Evolutionary conservation across 2,113 vertebrate genomes (phyloP), one percentile per base, ranked within the genome.

Genomic region (Seriola quinqueradiata): DNA sequence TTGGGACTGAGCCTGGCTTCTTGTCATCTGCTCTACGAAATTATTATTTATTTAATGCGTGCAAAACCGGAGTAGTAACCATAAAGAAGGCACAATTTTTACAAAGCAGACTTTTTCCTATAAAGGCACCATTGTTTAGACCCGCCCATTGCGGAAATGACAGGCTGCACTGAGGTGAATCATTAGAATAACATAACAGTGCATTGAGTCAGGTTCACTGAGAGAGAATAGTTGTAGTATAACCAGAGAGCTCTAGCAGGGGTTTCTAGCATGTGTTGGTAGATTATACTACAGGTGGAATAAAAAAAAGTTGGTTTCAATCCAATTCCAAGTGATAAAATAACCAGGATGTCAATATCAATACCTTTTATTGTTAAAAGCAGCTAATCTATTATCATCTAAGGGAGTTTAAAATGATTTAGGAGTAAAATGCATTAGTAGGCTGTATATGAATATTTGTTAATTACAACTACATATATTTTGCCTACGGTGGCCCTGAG

Each of bases 101-200:
- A 19, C 1, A 34, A 67, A 64, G 36, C 60, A 8, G 23, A 68
- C 55, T 50, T 64, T 83, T 36, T 32, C 3, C 16, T 28, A n/a
- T 28, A 19, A 12, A 23, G 40, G 16, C 17, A 23, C 2, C 21
- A 17, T 8, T 75, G 48, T 69, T 79, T 71, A 54, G 63, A 65
- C 42, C 44, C 67, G 57, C 70, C 75, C 68, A 65, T 81, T 79
- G 86, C 76, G 65, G 82, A 89, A 78, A 77, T 83, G 70, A 75
- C 25, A 48, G 38, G 11, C 34, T 44, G 25, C 13, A 55, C 23
- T 23, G 36, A 58, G 57, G 25, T 64, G 42, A 60, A 65, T 57
- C 59, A n/a, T 44, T 54, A 28, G 40, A 59, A 23, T 23, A 66
- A 1, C 36, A 70, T 19, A 55, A 42, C 23, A 42, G 40, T 36